Conservation (phyloP, 2,888 invertebrate species). For the Spilarctia lutea region DNA sequence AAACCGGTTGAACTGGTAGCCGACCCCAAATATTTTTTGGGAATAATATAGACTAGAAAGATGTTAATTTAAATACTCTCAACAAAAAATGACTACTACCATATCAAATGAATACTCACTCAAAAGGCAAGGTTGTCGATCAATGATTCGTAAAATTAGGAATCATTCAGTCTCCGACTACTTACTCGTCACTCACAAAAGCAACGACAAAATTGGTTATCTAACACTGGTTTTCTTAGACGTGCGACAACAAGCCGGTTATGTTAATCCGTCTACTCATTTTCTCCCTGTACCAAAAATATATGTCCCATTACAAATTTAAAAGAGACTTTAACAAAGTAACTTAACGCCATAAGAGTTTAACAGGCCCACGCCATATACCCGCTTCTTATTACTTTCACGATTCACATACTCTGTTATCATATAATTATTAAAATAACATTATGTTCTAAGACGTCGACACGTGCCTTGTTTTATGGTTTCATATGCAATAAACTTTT, state of each 20-base stretch:
- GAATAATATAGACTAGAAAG: too few species aligned
- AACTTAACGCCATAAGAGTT: neutral
- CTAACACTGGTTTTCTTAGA: neutral
- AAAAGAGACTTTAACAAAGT: neutral
- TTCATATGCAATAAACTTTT: slow-evolving; percentile 37
- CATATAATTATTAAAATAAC: slow-evolving; percentile 34
- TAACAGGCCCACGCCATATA: neutral
- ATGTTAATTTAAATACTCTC: too few species aligned
- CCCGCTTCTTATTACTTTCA: slow-evolving; percentile 1
- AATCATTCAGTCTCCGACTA: too few species aligned
- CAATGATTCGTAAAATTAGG: too few species aligned
- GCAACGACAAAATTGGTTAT: too few species aligned
- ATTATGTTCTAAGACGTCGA: slow-evolving; percentile 30
- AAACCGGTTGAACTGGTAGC: too few species aligned
- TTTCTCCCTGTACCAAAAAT: neutral
- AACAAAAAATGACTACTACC: too few species aligned
- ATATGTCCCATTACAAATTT: neutral
- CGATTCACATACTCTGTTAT: slow-evolving; percentile 17
- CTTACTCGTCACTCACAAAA: too few species aligned
- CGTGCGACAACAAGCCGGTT: neutral
- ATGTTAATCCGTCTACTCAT: neutral
- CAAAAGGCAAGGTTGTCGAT: too few species aligned
- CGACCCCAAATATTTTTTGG: too few species aligned
- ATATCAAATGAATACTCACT: too few species aligned
- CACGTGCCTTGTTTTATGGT: slow-evolving; percentile 31